phyloP scores from a whole-genome alignment of 2,113 vertebrate genomes.

The Onychostruthus taczanowskii region DNA sequence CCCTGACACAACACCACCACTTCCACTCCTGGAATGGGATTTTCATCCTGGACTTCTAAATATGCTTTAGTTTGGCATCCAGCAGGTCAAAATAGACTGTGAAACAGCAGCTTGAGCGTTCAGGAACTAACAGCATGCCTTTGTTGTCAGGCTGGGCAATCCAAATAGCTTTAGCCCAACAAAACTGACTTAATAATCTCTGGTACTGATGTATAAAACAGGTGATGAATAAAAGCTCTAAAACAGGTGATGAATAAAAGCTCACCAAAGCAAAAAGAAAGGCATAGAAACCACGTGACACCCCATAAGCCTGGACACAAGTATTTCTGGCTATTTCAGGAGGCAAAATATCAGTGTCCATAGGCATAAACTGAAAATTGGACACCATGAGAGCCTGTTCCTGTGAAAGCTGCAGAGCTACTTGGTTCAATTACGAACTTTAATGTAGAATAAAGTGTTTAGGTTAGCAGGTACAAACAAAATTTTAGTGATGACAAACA shows the following conservation, averaged over 20 bases:
- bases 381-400: not conserved
- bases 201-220: not conserved
- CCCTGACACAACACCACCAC: not conserved
- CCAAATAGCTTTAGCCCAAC: not conserved
- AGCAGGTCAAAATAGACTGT: not conserved
- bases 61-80: not conserved
- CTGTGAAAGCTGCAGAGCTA: not conserved
- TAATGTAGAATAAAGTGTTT: not conserved
- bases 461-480: not conserved
- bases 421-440: not conserved
- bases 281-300: not conserved
- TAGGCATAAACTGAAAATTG: not conserved
- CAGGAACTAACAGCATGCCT: not conserved
- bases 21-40: not conserved
- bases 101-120: not conserved
- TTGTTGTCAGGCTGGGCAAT: not conserved
- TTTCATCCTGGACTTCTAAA: not conserved
- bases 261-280: not conserved
- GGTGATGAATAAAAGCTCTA: not conserved
- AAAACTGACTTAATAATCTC: not conserved
- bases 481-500: not conserved
- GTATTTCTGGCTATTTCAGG: not conserved
- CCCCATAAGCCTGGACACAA: no score
- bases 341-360: not conserved
- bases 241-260: not conserved